Evolutionary conservation across 2,888 invertebrate species (phyloP).

Genomic region (Hylaea fasciaria): DNA sequence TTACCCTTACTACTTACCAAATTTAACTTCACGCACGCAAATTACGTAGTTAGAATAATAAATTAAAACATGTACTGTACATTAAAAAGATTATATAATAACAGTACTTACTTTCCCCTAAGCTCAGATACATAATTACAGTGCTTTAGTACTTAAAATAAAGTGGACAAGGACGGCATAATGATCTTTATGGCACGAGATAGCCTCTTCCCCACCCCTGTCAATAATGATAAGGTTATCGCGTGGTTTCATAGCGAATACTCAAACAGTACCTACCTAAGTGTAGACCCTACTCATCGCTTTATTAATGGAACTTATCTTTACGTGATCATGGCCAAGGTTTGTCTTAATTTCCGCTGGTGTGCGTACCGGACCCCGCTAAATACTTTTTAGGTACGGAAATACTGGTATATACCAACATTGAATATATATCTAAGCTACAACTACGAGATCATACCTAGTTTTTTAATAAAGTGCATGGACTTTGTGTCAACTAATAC

Average conservation of each 20-base stretch:
- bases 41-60: no score
- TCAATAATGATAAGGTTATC: constrained; percentile 33
- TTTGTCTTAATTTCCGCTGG: background rate
- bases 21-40: no score
- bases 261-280: background rate
- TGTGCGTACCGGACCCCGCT: background rate
- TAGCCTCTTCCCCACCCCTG: constrained; percentile 16
- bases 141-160: constrained; percentile 7
- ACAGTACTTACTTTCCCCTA: background rate
- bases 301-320: background rate
- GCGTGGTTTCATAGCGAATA: constrained; percentile 7
- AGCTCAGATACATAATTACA: background rate
- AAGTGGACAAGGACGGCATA: constrained; percentile 10
- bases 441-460: no score
- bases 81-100: no score
- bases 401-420: no score
- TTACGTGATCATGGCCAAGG: background rate
- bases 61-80: no score
- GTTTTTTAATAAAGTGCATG: no score
- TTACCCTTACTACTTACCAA: no score
- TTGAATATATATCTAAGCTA: no score
- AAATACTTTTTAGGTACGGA: no score
- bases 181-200: constrained; percentile 26
- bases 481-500: no score
- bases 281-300: background rate